phyloP scores from a whole-genome alignment of 2,113 vertebrate species.

The Macrotus californicus region DNA sequence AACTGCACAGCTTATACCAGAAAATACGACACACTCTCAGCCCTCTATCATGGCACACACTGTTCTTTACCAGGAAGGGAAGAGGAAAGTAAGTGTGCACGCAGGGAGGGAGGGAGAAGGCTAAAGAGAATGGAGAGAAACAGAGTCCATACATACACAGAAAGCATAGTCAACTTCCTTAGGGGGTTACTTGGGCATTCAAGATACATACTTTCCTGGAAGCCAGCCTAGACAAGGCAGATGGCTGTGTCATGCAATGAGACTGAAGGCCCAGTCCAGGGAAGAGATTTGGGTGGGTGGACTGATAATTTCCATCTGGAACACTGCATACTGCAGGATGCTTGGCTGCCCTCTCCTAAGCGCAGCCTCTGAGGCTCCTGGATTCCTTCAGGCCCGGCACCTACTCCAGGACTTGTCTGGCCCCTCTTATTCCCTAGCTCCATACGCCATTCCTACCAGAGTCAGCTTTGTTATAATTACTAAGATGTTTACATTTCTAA shows the following conservation, averaged over 20 bases:
- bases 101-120: neutral
- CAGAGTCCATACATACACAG: neutral
- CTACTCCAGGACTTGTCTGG: fast-evolving
- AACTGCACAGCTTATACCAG: neutral
- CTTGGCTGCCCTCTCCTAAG: fast-evolving
- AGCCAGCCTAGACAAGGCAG: neutral
- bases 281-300: neutral
- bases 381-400: neutral
- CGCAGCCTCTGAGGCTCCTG: neutral
- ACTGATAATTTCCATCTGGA: neutral
- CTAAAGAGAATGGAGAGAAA: neutral
- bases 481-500: neutral
- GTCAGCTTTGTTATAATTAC: neutral
- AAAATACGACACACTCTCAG: neutral
- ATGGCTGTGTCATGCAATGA: fast-evolving
- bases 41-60: neutral
- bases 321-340: fast-evolving
- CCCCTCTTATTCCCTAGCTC: neutral
- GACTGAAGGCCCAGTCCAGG: neutral
- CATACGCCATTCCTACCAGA: neutral
- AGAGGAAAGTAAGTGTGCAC: neutral
- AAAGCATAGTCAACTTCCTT: neutral
- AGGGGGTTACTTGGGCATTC: neutral
- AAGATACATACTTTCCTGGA: neutral
- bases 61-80: neutral